These are phyloP conservation scores for Rachycentron canadum DNA, from an alignment of 2,797 vertebrate species.

Conservation along the genomic window DNA sequence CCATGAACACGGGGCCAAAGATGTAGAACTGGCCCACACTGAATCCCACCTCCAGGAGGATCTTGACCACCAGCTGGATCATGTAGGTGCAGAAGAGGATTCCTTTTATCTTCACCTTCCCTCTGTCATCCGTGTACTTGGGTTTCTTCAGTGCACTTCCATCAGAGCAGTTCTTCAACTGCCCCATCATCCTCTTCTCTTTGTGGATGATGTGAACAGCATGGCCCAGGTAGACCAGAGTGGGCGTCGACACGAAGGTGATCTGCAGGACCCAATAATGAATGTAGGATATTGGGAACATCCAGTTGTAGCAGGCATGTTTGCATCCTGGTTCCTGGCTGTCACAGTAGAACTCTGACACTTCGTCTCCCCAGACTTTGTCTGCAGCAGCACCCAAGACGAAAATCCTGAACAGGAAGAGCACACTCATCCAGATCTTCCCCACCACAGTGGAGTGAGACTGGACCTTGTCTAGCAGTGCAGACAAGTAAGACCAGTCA, in stretches of 20 bases:
- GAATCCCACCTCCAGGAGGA: slow-evolving; percentile 90
- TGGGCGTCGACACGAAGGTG: slow-evolving; percentile 85
- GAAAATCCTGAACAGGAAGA: slow-evolving; percentile 95
- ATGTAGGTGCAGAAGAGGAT: slow-evolving; percentile 89
- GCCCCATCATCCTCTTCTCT: slow-evolving; percentile 87
- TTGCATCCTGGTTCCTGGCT: slow-evolving; percentile 88
- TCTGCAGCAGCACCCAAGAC: slow-evolving; percentile 90
- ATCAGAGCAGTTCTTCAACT: slow-evolving; percentile 53
- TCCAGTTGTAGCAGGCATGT: slow-evolving; percentile 91
- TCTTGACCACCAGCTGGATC: slow-evolving; percentile 88
- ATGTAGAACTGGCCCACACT: slow-evolving; percentile 91
- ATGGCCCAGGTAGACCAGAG: slow-evolving; percentile 80
- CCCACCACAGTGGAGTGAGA: slow-evolving; percentile 91
- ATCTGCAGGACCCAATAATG: slow-evolving; percentile 95
- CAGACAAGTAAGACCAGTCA: slow-evolving; percentile 92
- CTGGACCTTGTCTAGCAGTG: slow-evolving; percentile 92
- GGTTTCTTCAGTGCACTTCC: slow-evolving; percentile 75
- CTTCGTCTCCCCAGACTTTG: slow-evolving; percentile 92
- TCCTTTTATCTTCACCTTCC: slow-evolving; percentile 88
- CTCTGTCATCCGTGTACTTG: slow-evolving; percentile 81
- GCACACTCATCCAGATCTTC: slow-evolving; percentile 94
- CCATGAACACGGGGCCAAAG: slow-evolving; percentile 86
- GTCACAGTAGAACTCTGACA: slow-evolving; percentile 90
- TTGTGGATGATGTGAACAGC: slow-evolving; percentile 84
- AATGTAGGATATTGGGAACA: slow-evolving; percentile 93